Conservation (phyloP, 2,888 invertebrate species). For the Margaritifera margaritifera region DNA sequence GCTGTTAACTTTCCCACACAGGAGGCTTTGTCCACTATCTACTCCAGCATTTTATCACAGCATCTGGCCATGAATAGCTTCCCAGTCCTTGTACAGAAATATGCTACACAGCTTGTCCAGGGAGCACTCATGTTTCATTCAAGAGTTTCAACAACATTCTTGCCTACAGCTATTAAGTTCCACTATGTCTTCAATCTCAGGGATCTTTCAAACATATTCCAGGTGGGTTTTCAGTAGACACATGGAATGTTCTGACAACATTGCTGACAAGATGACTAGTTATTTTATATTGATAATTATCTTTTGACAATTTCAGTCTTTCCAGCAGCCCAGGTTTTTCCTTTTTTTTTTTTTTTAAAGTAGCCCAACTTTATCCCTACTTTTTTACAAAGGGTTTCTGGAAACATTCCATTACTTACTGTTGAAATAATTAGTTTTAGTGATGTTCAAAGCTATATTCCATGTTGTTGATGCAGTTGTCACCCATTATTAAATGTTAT, state of each 20-base stretch:
- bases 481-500: too few relatives aligned
- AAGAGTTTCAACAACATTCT: conserved; percentile 87
- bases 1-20: conserved; percentile 83
- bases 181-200: conserved; percentile 97
- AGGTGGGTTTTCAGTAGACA: conserved; percentile 76
- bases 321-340: too few relatives aligned
- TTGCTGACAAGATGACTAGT: too few relatives aligned
- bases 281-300: too few relatives aligned
- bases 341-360: too few relatives aligned
- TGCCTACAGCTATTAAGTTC: conserved; percentile 96
- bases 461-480: too few relatives aligned
- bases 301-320: too few relatives aligned
- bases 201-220: conserved; percentile 95
- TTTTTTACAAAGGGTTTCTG: too few relatives aligned
- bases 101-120: conserved; percentile 83
- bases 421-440: too few relatives aligned
- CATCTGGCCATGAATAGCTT: conserved; percentile 83
- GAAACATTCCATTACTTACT: too few relatives aligned
- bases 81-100: conserved; percentile 79
- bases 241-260: not conserved
- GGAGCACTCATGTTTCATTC: conserved; percentile 89
- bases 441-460: too few relatives aligned
- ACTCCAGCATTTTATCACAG: conserved; percentile 84
- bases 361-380: too few relatives aligned
- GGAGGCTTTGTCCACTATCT: conserved; percentile 90